Conservation (phyloP, 2,113 vertebrate genomes). For the Azemiops feae region DNA sequence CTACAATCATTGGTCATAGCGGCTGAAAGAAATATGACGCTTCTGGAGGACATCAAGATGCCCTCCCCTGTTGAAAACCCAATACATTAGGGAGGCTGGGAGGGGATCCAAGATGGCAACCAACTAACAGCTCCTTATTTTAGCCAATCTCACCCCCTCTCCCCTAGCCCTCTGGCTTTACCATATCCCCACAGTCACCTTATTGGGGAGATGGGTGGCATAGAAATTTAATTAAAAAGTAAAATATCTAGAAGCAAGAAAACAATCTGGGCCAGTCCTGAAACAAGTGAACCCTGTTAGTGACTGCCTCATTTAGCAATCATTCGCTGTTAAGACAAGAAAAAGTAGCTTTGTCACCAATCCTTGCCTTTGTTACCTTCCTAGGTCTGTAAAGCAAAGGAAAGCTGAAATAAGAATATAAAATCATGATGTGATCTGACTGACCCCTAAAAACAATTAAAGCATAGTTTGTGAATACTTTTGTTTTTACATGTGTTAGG, state of each 20-base stretch:
- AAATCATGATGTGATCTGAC: not conserved
- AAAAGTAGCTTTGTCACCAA: not conserved
- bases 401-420: not conserved
- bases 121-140: not conserved
- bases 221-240: not conserved
- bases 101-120: not conserved
- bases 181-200: not conserved
- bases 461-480: not conserved
- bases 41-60: not conserved
- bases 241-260: not conserved
- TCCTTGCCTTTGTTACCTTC: not conserved
- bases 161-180: not conserved
- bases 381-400: not conserved
- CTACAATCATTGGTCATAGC: not conserved
- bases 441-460: not conserved
- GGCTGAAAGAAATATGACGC: not conserved
- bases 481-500: not conserved
- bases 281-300: not conserved
- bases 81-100: not conserved
- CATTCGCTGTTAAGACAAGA: not conserved
- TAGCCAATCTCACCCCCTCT: not conserved
- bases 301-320: not conserved
- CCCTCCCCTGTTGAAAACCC: not conserved
- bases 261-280: not conserved
- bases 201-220: not conserved